A percentile compares a stretch with the other conserved stretches of the same genome.
These are phyloP conservation scores for Poecile montanus DNA, from an alignment of 2,797 vertebrate species.

Conservation along the genomic window DNA sequence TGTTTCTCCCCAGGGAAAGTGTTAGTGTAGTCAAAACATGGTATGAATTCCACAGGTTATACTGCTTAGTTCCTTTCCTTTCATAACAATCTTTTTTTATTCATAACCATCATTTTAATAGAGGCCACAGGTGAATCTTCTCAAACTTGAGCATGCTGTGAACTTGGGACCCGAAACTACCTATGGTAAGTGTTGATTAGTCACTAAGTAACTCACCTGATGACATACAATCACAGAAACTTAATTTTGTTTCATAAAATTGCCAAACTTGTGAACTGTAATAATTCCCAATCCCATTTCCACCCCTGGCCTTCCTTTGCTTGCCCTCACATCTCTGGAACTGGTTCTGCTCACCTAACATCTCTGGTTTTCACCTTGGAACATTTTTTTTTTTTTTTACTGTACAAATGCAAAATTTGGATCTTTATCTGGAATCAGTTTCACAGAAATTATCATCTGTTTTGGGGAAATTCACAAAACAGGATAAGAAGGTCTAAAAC, in stretches of 20 bases:
- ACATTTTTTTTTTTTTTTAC: background rate
- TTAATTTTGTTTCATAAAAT: background rate
- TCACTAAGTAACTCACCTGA: background rate
- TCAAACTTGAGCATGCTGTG: background rate
- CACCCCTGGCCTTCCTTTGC: accelerated
- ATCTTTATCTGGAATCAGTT: background rate
- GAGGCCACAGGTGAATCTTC: background rate
- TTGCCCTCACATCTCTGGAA: background rate
- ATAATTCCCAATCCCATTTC: background rate
- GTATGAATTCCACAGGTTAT: background rate
- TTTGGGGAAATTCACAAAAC: background rate
- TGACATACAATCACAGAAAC: background rate
- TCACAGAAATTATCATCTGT: background rate
- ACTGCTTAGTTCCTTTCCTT: background rate
- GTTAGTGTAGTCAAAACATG: background rate
- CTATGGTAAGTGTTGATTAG: background rate
- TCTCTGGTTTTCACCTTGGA: background rate
- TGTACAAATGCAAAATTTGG: background rate
- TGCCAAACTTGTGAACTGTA: background rate
- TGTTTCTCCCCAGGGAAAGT: background rate
- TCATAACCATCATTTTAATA: background rate
- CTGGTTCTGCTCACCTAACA: accelerated
- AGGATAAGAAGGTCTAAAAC: background rate
- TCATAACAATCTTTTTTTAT: background rate
- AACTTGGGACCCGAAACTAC: background rate